Base-by-base conservation (phyloP, 2,888 invertebrate species). In the Thymelicus lineola region DNA sequence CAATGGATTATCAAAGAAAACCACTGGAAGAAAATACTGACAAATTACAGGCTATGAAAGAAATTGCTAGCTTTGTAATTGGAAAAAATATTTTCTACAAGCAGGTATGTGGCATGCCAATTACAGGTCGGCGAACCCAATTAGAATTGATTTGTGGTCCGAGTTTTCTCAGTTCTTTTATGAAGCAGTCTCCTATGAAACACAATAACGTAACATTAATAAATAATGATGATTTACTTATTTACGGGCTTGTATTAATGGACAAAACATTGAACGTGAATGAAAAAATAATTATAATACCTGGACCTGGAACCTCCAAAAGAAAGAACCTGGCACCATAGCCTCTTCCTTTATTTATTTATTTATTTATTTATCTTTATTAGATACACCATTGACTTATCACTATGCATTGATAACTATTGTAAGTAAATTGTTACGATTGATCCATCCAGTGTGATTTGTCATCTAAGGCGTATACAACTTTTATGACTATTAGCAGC, bases 31-130 rank as follows among this genome's bases (percentile, higher is more conserved):
- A 69, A 75, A 87, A 85, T 79, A 79, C 79, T 80, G 50, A 45
- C 57, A 86, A 87, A 90, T 90, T 86, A 88, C 82, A 86, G 82
- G 76, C 76, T 76, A 73, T 69, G 70, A 72, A 70, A 73, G 71
- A 75, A 77, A 75, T 74, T 72, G 69, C 71, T 74, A 72, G 75
- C 75, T 78, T 71, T 76, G 80, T 87, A 86, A 89, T 87, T 86
- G 84, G 78, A 82, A 83, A 80, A 83, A 80, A 77, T 75, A 80
- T 76, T 75, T 69, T 58, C 58, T 71, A 74, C 82, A 82, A 82
- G 77, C 78, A 75, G 82, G 72, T 72, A 69, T 38, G 46, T 50
- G 59, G 66, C 45, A 59, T 57, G 48, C 46, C 62, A 69, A 69
- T 69, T 61, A 58, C 57, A 57, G 68, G 68, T 69, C 68, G 15